A percentile compares a stretch with the other conserved stretches of the same genome.
Conservation (phyloP, 2,113 vertebrate genomes). For the Eulacestoma nigropectus region DNA sequence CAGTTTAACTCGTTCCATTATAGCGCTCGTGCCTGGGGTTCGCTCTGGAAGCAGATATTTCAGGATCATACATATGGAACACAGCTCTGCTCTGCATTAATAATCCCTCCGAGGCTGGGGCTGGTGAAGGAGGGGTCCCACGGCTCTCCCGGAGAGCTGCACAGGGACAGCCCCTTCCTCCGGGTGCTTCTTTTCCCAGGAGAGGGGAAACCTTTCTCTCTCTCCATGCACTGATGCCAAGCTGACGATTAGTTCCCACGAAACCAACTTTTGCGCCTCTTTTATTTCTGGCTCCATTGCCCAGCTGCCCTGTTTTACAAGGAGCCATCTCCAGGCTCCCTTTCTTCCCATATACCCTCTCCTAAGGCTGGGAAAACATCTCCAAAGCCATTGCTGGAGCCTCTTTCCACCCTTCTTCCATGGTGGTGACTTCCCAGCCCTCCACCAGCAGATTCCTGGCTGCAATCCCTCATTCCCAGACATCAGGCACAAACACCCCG, state of each 20-base stretch:
- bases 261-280: background rate
- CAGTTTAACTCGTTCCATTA: conserved; percentile 25
- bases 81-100: background rate
- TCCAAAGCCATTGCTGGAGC: background rate
- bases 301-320: background rate
- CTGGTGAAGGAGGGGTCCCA: background rate
- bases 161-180: background rate
- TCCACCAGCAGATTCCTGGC: background rate
- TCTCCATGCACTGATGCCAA: accelerated
- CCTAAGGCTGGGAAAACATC: background rate
- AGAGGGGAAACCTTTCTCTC: background rate
- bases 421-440: background rate
- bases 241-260: background rate
- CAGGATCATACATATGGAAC: conserved; percentile 29
- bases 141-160: background rate
- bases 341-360: accelerated
- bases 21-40: background rate
- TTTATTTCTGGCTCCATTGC: background rate
- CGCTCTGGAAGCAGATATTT: background rate
- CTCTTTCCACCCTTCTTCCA: background rate
- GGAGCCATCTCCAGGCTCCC: background rate
- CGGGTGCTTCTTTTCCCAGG: background rate
- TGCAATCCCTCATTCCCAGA: background rate
- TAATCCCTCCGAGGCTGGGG: background rate
- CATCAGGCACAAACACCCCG: accelerated